Evolutionary conservation across 2,113 vertebrate genomes (phyloP).

Genomic region (Delphinus delphis): DNA sequence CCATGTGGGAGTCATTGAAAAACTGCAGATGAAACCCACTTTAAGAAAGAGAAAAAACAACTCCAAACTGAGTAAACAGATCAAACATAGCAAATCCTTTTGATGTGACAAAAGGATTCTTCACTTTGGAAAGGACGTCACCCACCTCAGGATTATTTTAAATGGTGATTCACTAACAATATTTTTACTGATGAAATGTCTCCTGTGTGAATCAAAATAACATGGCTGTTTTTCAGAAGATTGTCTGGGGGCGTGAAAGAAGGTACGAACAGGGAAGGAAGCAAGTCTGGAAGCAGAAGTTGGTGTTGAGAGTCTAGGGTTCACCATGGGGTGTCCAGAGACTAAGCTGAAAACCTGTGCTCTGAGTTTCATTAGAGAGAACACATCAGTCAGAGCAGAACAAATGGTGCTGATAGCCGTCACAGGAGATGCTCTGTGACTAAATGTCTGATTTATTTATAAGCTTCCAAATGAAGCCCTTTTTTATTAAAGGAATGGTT

Average conservation of each 20-base stretch:
- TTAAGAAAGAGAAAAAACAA: neutral
- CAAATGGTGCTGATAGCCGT: neutral
- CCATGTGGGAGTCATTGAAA: slow-evolving; percentile 3
- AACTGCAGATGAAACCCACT: neutral
- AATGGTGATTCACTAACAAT: neutral
- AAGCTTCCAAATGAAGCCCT: slow-evolving; percentile 19
- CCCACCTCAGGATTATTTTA: neutral
- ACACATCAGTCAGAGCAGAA: neutral
- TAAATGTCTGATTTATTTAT: slow-evolving; percentile 31
- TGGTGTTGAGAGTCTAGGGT: neutral
- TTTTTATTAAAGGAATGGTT: slow-evolving; percentile 39
- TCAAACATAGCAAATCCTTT: neutral
- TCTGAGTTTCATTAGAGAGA: neutral
- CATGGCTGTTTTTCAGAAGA: neutral
- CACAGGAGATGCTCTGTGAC: neutral
- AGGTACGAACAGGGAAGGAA: neutral
- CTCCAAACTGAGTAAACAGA: neutral
- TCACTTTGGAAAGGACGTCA: neutral
- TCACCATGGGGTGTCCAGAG: accelerated
- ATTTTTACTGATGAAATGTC: slow-evolving; percentile 8
- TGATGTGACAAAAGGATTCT: neutral
- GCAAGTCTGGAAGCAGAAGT: neutral
- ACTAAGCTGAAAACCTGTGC: neutral
- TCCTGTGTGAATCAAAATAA: neutral
- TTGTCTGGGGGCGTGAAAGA: neutral